Percentiles rank a stretch among this genome's conserved stretches.
Evolutionary conservation across 2,113 vertebrate species (phyloP).

Genomic region (Hystrix brachyura): DNA sequence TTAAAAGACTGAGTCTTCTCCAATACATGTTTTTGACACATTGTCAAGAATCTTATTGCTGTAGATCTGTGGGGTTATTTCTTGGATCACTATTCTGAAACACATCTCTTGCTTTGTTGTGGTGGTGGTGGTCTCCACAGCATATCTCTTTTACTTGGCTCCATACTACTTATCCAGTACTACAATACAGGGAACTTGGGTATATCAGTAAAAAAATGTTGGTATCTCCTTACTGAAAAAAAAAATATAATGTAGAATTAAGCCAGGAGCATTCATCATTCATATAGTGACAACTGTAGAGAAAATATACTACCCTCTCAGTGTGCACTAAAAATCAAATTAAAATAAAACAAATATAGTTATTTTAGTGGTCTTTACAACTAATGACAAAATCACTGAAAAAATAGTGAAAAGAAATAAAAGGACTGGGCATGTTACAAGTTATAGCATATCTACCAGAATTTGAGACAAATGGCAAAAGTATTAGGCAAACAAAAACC

Average conservation of each 20-base stretch:
- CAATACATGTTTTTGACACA: neutral
- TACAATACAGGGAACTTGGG: neutral
- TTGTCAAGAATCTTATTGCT: neutral
- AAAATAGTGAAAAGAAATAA: neutral
- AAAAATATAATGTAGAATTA: conserved; percentile 16
- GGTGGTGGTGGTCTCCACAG: neutral
- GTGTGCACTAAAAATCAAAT: neutral
- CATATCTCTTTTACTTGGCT: neutral
- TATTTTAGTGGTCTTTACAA: conserved; percentile 8
- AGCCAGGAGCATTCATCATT: neutral
- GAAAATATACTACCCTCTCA: neutral
- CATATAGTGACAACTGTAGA: neutral
- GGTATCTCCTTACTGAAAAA: conserved; percentile 12
- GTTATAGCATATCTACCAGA: neutral
- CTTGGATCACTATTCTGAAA: neutral
- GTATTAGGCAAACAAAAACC: neutral
- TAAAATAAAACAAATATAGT: neutral
- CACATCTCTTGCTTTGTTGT: neutral
- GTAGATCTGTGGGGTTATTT: neutral
- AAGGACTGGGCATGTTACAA: neutral
- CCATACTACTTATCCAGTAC: neutral
- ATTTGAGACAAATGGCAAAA: neutral
- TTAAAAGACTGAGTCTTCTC: neutral
- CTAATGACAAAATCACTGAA: neutral
- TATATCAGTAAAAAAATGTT: neutral